phyloP scores from a whole-genome alignment of 2,888 invertebrate genomes.

The Agriopis marginaria region DNA sequence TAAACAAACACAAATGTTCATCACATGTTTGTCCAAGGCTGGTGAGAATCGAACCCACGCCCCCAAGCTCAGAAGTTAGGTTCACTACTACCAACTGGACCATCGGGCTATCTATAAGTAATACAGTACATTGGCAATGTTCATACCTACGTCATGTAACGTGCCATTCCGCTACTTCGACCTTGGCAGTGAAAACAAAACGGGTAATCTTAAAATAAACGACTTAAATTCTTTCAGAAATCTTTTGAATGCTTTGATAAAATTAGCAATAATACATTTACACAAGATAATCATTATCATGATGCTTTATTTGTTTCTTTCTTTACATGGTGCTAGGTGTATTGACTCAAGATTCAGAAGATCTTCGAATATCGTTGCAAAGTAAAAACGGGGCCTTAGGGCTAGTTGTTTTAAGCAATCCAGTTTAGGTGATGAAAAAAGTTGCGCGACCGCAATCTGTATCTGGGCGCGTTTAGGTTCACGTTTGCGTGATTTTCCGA shows the following conservation, averaged over 20 bases:
- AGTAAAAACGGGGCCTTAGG: no score
- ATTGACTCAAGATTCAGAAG: not conserved
- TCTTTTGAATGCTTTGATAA: not conserved
- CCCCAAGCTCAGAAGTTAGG: no score
- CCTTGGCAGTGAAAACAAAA: slow-evolving; percentile 40
- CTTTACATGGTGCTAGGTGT: not conserved
- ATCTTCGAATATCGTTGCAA: not conserved
- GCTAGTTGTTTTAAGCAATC: no score
- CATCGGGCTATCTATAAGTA: no score
- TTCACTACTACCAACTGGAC: no score
- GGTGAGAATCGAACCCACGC: no score
- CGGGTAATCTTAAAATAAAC: slow-evolving; percentile 33
- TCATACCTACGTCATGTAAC: slow-evolving; percentile 1
- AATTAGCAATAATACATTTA: not conserved
- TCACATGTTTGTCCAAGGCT: no score
- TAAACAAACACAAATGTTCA: no score
- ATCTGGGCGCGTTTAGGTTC: no score
- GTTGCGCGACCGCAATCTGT: no score
- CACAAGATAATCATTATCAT: slow-evolving; percentile 1
- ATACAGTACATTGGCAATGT: slow-evolving; percentile 4
- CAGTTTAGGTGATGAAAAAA: no score
- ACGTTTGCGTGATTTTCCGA: no score
- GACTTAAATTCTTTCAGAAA: not conserved
- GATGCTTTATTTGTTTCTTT: slow-evolving; percentile 4
- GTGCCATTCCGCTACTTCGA: slow-evolving; percentile 14